Evolutionary conservation across 2,888 invertebrate genomes (phyloP).

Genomic region (Tetanocera ferruginea): DNA sequence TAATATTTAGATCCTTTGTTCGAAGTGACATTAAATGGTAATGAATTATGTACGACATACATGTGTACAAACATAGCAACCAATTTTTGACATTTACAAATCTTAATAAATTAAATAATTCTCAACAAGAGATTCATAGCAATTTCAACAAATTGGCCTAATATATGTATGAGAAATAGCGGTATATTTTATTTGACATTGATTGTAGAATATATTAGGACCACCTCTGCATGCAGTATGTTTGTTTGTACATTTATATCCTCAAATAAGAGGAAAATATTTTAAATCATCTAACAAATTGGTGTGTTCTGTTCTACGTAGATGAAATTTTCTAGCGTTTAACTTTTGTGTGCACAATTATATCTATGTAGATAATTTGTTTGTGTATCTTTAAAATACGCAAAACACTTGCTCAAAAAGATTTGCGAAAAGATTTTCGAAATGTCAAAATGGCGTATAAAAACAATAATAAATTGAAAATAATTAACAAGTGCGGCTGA

Average conservation of each 20-base stretch:
- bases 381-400: conserved; percentile 1
- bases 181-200: conserved; percentile 40
- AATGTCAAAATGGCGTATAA: conserved; percentile 31
- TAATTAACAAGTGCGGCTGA: conserved; percentile 58
- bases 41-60: neutral
- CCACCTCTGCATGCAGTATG: neutral
- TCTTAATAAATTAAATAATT: too few relatives aligned
- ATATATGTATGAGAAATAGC: neutral
- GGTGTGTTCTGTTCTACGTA: neutral
- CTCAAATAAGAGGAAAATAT: conserved; percentile 13
- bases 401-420: conserved; percentile 28
- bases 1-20: conserved; percentile 27
- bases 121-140: neutral
- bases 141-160: neutral
- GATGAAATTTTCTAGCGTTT: too few relatives aligned
- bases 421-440: conserved; percentile 27
- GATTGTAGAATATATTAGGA: conserved; percentile 30
- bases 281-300: conserved; percentile 24
- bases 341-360: neutral
- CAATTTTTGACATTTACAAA: neutral
- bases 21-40: neutral
- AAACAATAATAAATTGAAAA: conserved; percentile 26
- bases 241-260: too few relatives aligned
- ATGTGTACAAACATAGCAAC: neutral
- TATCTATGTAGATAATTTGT: neutral